phyloP scores from a whole-genome alignment of 2,113 vertebrate genomes.

The Oryzias curvinotus region DNA sequence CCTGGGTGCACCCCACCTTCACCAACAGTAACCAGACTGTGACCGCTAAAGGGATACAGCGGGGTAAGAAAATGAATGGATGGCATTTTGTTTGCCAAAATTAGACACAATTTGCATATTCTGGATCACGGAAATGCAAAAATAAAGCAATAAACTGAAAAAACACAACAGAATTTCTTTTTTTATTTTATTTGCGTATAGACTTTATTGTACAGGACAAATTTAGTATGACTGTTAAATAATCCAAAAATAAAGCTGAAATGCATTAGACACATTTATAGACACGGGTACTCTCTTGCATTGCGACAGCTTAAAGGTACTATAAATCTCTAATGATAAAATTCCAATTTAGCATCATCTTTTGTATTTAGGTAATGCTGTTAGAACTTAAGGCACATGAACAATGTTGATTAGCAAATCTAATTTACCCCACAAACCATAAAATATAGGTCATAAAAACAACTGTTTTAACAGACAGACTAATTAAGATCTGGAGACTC shows the following conservation, averaged over 20 bases:
- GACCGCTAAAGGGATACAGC: too few species aligned
- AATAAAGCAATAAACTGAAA: neutral
- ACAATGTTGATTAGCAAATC: neutral
- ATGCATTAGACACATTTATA: too few species aligned
- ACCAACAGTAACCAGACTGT: too few species aligned
- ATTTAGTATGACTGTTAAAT: too few species aligned
- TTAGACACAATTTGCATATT: slow-evolving; percentile 16
- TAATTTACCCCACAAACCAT: slow-evolving; percentile 1
- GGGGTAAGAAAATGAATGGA: too few species aligned
- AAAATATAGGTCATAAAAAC: slow-evolving; percentile 21
- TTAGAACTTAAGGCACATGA: slow-evolving; percentile 4
- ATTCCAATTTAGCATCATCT: neutral
- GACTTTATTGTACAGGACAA: too few species aligned
- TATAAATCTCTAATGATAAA: too few species aligned
- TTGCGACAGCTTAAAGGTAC: too few species aligned
- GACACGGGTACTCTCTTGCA: too few species aligned
- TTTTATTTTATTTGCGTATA: neutral
- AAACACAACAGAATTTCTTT: neutral
- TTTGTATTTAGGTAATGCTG: neutral
- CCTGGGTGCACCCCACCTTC: too few species aligned
- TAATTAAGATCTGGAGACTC: slow-evolving; percentile 45
- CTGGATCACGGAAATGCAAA: too few species aligned
- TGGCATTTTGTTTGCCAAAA: neutral
- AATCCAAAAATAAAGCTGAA: too few species aligned
- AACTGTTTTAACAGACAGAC: slow-evolving; percentile 9